Conservation (phyloP, 2,113 vertebrate genomes). For the Otus sunia region DNA sequence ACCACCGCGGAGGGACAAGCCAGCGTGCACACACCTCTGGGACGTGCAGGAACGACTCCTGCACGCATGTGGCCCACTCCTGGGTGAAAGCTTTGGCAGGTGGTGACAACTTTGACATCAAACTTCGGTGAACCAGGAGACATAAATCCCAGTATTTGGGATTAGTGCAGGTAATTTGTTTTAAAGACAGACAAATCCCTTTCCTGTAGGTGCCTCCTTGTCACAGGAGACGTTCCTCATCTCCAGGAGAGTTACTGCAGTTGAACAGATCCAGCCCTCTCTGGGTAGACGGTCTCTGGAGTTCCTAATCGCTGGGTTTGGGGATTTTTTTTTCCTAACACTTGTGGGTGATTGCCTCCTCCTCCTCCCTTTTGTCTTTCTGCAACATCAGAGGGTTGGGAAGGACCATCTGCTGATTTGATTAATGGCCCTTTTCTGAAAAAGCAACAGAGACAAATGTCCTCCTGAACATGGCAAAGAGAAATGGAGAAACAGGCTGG, state of each 20-base stretch:
- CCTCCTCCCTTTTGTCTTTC: slow-evolving; percentile 34
- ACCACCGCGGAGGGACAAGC: background rate
- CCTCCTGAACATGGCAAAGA: slow-evolving; percentile 44
- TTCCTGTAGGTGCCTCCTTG: background rate
- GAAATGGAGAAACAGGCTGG: slow-evolving; percentile 63
- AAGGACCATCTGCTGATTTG: slow-evolving; percentile 71
- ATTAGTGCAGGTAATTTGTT: slow-evolving; percentile 33
- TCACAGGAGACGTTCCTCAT: background rate
- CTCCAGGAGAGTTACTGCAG: background rate
- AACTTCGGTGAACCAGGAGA: background rate
- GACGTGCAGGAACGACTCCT: fast-evolving
- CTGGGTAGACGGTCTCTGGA: background rate
- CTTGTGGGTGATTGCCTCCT: background rate
- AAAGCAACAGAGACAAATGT: slow-evolving; percentile 72
- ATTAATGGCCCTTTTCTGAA: slow-evolving; percentile 67
- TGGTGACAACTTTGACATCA: background rate
- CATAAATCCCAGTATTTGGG: background rate
- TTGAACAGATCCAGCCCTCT: background rate
- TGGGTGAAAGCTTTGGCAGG: background rate
- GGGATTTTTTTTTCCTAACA: background rate
- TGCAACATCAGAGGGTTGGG: slow-evolving; percentile 9
- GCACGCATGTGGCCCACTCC: fast-evolving
- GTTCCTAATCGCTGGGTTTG: background rate
- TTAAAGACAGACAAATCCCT: background rate
- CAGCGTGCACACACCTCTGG: background rate